Percentiles rank a stretch among this genome's conserved stretches.
These are phyloP conservation scores for Hyles lineata DNA, from an alignment of 2,888 invertebrate species.

Conservation along the genomic window DNA sequence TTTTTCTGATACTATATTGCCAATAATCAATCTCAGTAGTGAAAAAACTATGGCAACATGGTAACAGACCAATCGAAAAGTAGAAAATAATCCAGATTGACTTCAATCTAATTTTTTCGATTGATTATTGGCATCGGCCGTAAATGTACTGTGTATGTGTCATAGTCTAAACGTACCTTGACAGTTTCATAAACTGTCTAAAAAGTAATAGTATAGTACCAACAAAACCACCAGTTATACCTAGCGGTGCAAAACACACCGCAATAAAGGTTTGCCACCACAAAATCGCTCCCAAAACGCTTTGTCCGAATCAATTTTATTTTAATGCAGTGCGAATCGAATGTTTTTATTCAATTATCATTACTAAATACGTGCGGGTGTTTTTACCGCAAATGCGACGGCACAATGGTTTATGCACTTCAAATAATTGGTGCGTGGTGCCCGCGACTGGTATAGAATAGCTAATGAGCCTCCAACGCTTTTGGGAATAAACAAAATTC, in stretches of 20 bases:
- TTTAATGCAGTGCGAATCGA: background rate
- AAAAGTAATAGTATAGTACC: background rate
- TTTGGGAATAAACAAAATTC: background rate
- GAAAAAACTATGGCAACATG: no score
- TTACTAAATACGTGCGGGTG: conserved; percentile 7
- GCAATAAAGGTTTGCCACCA: background rate
- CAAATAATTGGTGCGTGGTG: conserved; percentile 15
- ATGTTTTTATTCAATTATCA: conserved; percentile 23
- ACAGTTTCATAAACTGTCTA: background rate
- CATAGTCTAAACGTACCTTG: no score
- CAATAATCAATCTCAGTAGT: no score
- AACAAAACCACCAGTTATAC: background rate
- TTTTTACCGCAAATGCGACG: conserved; percentile 16
- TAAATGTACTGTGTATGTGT: no score
- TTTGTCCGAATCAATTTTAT: conserved; percentile 15
- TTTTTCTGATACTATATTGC: no score
- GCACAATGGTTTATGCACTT: conserved; percentile 24
- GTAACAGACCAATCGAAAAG: no score
- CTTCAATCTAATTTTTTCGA: no score
- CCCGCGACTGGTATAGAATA: background rate
- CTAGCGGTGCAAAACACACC: background rate
- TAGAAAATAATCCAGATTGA: no score
- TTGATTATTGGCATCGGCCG: no score
- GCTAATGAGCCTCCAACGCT: background rate
- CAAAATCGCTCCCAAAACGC: conserved; percentile 2